Conservation (phyloP, 2,797 vertebrate genomes). For the Delichon dasypus region DNA sequence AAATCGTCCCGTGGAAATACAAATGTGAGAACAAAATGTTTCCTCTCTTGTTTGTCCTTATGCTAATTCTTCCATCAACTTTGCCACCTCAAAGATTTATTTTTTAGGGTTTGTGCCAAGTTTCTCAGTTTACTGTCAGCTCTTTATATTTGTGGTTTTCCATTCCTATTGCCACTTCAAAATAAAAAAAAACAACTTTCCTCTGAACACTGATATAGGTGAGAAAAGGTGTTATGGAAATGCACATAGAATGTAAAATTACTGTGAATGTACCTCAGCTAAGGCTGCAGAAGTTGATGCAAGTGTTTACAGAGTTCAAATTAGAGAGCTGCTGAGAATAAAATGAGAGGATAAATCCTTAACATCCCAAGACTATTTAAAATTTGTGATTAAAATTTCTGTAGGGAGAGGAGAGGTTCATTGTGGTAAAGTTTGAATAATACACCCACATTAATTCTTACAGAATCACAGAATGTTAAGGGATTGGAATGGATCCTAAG, state of each 20-base stretch:
- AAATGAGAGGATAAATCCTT: background rate
- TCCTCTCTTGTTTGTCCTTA: background rate
- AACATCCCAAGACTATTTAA: background rate
- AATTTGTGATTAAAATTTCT: background rate
- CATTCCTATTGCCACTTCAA: background rate
- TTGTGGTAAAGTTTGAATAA: background rate
- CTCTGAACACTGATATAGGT: accelerated
- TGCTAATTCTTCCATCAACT: no score
- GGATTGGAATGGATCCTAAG: background rate
- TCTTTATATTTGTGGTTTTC: background rate
- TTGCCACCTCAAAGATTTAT: background rate
- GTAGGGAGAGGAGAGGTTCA: background rate
- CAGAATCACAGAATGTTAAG: background rate
- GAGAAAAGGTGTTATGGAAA: accelerated
- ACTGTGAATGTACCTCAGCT: accelerated
- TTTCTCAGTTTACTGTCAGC: background rate
- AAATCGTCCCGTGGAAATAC: background rate
- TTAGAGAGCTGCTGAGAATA: background rate
- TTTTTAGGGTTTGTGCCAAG: background rate
- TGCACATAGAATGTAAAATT: no score
- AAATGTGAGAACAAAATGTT: background rate
- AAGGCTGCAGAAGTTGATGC: background rate
- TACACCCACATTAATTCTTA: background rate
- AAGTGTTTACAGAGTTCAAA: background rate
- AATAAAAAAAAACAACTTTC: background rate